A percentile compares a stretch with the other conserved stretches of the same genome.
phyloP scores from a whole-genome alignment of 2,797 vertebrate species.

The Ambastaia sidthimunki region DNA sequence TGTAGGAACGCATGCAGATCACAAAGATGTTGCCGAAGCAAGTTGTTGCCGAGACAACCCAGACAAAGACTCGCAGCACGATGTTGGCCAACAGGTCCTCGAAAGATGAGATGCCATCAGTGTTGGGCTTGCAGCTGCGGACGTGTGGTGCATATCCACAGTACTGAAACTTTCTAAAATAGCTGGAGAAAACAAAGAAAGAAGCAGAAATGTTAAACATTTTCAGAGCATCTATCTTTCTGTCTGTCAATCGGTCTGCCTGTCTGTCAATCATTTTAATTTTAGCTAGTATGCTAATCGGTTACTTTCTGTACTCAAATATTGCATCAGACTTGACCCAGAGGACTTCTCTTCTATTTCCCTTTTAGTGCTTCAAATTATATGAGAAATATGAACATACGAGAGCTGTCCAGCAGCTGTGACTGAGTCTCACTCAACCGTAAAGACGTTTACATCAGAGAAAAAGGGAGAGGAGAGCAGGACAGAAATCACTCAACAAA shows the following conservation, averaged over 20 bases:
- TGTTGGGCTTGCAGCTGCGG: slow-evolving; percentile 97
- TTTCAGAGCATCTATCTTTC: not conserved
- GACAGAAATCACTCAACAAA: not conserved
- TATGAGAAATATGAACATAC: not conserved
- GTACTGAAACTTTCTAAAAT: slow-evolving; percentile 99
- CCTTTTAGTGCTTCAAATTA: not conserved
- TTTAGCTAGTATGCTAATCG: not conserved
- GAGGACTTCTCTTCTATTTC: not conserved
- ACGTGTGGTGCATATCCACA: slow-evolving; percentile 95
- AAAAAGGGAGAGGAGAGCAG: not conserved
- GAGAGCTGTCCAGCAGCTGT: not conserved
- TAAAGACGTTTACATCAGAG: not conserved
- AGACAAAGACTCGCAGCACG: slow-evolving; percentile 94
- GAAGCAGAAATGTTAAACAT: not conserved
- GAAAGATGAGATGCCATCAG: slow-evolving; percentile 95
- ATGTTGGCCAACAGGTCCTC: slow-evolving; percentile 94
- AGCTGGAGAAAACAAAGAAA: slow-evolving; percentile 74
- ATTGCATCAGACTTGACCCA: not conserved
- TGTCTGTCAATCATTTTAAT: not conserved
- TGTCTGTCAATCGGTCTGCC: not conserved
- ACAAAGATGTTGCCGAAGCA: slow-evolving; percentile 98
- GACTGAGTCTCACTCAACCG: not conserved
- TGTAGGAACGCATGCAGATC: slow-evolving; percentile 94
- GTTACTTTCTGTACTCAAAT: not conserved
- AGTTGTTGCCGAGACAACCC: slow-evolving; percentile 93